Evolutionary conservation across 2,113 vertebrate species (phyloP).

Genomic region (Pleuronectes platessa): DNA sequence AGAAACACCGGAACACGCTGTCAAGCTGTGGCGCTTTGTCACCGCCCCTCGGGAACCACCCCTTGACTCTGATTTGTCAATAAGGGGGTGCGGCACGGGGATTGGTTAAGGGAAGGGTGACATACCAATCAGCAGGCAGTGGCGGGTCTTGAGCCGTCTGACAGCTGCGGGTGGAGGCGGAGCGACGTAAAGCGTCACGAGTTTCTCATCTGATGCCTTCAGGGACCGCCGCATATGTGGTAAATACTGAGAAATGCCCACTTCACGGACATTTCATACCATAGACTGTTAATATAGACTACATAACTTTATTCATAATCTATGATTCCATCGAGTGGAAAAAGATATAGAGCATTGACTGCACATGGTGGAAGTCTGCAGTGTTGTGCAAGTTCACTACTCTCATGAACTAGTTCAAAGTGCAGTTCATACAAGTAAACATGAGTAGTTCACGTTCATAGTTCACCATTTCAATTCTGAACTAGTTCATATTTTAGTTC

Average conservation of each 20-base stretch:
- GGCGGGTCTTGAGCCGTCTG: neutral
- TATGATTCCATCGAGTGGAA: too few relatives aligned
- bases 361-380: too few relatives aligned
- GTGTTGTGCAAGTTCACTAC: too few relatives aligned
- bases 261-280: neutral
- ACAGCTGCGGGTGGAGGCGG: neutral
- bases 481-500: too few relatives aligned
- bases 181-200: constrained; percentile 39
- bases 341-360: neutral
- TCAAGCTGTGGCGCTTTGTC: neutral
- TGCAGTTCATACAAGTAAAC: too few relatives aligned
- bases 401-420: too few relatives aligned
- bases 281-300: neutral
- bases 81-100: too few relatives aligned
- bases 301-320: neutral
- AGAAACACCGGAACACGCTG: neutral
- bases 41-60: neutral
- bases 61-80: neutral
- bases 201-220: neutral
- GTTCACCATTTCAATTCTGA: too few relatives aligned
- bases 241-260: too few relatives aligned
- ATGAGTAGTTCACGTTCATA: too few relatives aligned
- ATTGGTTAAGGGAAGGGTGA: neutral
- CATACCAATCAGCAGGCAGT: neutral
- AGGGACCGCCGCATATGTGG: too few relatives aligned